A percentile compares a stretch with the other conserved stretches of the same genome.
Conservation (phyloP, 2,888 invertebrate species). For the Cheilosia variabilis region DNA sequence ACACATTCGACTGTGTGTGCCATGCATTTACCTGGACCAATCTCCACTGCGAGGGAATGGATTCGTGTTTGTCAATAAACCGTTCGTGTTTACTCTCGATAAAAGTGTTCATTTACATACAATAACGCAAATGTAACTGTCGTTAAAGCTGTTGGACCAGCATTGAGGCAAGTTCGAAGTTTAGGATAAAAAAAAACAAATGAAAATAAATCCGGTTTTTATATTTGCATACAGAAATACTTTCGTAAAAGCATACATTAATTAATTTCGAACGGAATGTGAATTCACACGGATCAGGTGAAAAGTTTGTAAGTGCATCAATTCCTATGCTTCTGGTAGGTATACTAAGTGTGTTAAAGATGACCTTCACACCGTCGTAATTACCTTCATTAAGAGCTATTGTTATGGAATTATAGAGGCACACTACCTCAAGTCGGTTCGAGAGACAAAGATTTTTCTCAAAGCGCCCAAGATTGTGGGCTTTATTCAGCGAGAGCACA, state of each 20-base stretch:
- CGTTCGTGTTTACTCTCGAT: constrained; percentile 43
- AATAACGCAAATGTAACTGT: constrained; percentile 50
- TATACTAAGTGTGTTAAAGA: constrained; percentile 11
- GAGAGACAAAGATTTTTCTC: no score
- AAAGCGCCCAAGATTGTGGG: no score
- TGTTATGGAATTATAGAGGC: neutral
- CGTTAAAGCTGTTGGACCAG: constrained; percentile 19
- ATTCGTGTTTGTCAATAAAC: constrained; percentile 40
- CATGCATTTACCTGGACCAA: constrained; percentile 27
- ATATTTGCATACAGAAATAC: constrained; percentile 9
- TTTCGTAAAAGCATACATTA: neutral
- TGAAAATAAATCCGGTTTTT: constrained; percentile 38
- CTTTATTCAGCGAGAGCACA: no score
- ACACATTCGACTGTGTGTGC: constrained; percentile 6
- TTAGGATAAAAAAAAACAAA: neutral
- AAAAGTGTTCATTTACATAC: constrained; percentile 49
- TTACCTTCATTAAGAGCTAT: constrained; percentile 10
- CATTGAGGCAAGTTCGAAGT: constrained; percentile 11
- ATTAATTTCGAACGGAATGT: neutral
- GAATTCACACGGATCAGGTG: neutral
- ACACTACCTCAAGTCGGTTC: no score
- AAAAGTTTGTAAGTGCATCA: constrained; percentile 11
- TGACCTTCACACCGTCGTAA: constrained; percentile 40
- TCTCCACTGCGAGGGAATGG: neutral
- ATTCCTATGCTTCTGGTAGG: neutral